A percentile compares a stretch with the other conserved stretches of the same genome.
phyloP scores from a whole-genome alignment of 2,888 invertebrate species.

The Proisotoma minuta region DNA sequence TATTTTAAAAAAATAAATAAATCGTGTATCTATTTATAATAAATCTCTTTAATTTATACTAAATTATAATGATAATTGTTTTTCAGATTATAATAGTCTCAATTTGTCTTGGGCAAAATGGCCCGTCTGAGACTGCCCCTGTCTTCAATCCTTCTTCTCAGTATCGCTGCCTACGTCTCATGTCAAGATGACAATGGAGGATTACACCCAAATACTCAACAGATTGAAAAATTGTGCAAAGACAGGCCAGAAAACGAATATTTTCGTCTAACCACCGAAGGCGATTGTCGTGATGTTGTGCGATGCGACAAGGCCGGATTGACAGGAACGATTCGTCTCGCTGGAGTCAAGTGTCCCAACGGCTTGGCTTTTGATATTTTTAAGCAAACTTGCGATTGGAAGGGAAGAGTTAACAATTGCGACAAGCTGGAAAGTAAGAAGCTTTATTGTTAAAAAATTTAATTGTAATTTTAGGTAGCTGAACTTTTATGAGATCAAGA shows the following conservation, averaged over 20 bases:
- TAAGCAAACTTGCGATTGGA: conserved; percentile 94
- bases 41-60: no score
- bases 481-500: no score
- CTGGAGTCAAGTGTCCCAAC: conserved; percentile 81
- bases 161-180: conserved; percentile 5
- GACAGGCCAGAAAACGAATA: conserved; percentile 86
- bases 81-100: no score
- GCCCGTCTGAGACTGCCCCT: conserved; percentile 13
- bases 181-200: conserved; percentile 23
- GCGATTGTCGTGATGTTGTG: conserved; percentile 88
- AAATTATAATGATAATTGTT: no score
- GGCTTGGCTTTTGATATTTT: conserved; percentile 90
- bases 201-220: conserved; percentile 45
- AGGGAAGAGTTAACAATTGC: conserved; percentile 93
- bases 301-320: conserved; percentile 90
- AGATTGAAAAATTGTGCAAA: conserved; percentile 75
- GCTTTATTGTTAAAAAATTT: no score
- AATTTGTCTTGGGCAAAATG: conserved; percentile 17
- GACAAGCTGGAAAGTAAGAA: conserved; percentile 86
- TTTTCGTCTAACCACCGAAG: conserved; percentile 75
- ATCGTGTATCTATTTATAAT: no score
- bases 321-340: conserved; percentile 78
- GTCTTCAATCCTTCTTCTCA: conserved; percentile 1
- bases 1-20: no score
- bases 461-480: no score